A percentile compares a stretch with the other conserved stretches of the same genome.
Evolutionary conservation across 2,888 invertebrate species (phyloP).

Genomic region (Teleiodes luculella): DNA sequence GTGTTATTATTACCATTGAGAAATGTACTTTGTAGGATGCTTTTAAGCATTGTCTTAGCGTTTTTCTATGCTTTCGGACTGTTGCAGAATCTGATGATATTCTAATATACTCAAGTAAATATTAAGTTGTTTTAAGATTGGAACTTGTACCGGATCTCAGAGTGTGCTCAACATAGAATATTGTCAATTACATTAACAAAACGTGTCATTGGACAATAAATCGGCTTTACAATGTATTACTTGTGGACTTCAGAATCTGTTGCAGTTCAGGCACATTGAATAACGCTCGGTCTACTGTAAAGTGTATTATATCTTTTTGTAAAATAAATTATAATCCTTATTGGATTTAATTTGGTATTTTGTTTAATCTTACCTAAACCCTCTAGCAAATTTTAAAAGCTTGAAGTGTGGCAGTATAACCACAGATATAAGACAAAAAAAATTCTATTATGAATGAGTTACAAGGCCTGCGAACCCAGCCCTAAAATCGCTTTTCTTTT

Average conservation of each 20-base stretch:
- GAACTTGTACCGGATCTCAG: neutral
- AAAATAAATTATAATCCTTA: conserved; percentile 74
- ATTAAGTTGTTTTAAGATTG: neutral
- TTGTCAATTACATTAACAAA: neutral
- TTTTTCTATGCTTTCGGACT: conserved; percentile 42
- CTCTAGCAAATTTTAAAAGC: too few species aligned
- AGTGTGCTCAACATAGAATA: neutral
- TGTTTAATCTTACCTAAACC: neutral
- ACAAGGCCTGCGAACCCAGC: too few species aligned
- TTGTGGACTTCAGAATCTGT: neutral
- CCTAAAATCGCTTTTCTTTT: too few species aligned
- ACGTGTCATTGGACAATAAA: neutral
- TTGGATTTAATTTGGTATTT: conserved; percentile 54
- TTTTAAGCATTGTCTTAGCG: conserved; percentile 51
- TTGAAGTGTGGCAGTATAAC: too few species aligned
- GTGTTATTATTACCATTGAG: conserved; percentile 59
- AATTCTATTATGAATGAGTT: too few species aligned
- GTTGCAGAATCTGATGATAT: neutral
- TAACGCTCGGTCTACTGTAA: conserved; percentile 71
- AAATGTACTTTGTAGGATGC: conserved; percentile 49
- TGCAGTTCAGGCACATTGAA: conserved; percentile 49
- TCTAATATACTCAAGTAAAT: neutral
- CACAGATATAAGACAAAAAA: too few species aligned
- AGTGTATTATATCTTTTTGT: conserved; percentile 74
- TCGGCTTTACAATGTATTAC: neutral